Conservation (phyloP, 1,140 invertebrate genomes). For the Teleogryllus occipitalis region DNA sequence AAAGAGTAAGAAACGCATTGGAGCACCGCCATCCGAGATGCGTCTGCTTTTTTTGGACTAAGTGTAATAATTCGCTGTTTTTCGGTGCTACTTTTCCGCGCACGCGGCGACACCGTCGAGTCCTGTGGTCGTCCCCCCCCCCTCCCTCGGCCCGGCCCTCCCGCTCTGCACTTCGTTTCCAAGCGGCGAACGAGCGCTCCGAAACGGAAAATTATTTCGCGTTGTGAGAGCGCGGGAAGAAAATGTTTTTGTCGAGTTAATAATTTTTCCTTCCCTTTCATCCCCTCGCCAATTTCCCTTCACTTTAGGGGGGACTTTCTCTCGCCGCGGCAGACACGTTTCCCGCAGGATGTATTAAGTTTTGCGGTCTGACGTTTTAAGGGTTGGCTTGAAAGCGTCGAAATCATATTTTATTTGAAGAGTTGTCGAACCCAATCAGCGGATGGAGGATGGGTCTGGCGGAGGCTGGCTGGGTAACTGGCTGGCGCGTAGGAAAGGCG, state of each 20-base stretch:
- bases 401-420: conserved; percentile 6
- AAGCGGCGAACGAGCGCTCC: background rate
- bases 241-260: conserved; percentile 1
- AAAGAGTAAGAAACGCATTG: too few species aligned
- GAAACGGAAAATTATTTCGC: background rate
- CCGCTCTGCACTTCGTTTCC: background rate
- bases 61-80: too few species aligned
- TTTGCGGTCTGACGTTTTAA: background rate
- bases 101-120: too few species aligned
- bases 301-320: background rate
- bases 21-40: too few species aligned
- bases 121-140: too few species aligned
- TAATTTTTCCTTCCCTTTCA: background rate
- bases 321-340: background rate
- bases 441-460: too few species aligned
- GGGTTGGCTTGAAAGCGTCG: background rate
- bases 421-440: background rate
- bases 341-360: background rate
- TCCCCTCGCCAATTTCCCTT: background rate
- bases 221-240: background rate
- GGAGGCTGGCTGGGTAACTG: too few species aligned
- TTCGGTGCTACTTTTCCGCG: too few species aligned
- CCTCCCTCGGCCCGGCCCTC: too few species aligned
- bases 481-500: too few species aligned
- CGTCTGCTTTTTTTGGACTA: too few species aligned